Evolutionary conservation across 2,797 vertebrate genomes (phyloP), one percentile per base, ranked within the genome.

Genomic region (Dermochelys coriacea): DNA sequence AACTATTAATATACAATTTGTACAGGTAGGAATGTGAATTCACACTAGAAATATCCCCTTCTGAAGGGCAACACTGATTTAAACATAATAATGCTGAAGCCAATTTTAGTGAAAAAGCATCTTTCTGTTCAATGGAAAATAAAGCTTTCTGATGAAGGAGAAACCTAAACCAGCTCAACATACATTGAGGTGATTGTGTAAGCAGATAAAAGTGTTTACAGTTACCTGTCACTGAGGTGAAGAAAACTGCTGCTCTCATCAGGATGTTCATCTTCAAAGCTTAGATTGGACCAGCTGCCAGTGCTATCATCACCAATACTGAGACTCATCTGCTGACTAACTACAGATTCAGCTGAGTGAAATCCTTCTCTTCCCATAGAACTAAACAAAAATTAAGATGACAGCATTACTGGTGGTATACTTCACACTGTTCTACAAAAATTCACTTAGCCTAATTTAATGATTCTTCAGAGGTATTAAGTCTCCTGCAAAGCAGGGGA

Each of bases 221-320:
- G 87, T 97, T 98, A 99, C 99, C 99, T 99, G 98, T 99, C 99
- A 96, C 99, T 99, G 90, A 99, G 98, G 94, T 99, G 99, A 95
- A 99, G 99, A 97, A 99, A 99, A 98, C 99, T 99, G 98, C 99
- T 99, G 98, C 98, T 99, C 95, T 99, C 99, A 90, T 99, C 99
- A 55, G 98, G 98, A 91, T 99, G 99, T 57, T 99, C 99, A 87
- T 99, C 99, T 98, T 99, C 99, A 92, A 99, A 99, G 98, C 99
- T 99, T 95, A 99, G 97, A 98, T 99, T 99, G 74, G 99, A 99
- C 99, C 99, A 99, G 97, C 99, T 99, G 52, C 99, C 99, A 79
- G 99, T 98, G 97, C 99, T 99, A 97, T 99, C 99, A 23, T 99
- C 99, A 84, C 99, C 99, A 52, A 99, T 98, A 87, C 99, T 99